Evolutionary conservation across 2,797 vertebrate genomes (phyloP).

Genomic region (Scyliorhinus canicula): DNA sequence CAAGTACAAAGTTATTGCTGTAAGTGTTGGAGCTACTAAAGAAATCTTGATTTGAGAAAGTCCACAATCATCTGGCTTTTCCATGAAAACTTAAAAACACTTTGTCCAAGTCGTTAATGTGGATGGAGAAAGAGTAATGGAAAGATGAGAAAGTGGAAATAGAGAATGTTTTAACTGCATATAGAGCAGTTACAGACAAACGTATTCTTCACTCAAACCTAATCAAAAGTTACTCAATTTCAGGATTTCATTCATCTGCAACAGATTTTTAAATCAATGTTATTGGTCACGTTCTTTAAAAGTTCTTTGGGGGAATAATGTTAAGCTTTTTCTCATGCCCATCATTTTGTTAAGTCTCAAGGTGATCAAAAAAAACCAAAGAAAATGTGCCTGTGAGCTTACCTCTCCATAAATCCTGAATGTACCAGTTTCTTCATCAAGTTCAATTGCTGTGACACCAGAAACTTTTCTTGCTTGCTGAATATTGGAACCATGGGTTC

Average conservation of each 20-base stretch:
- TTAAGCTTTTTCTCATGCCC: not conserved
- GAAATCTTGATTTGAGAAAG: not conserved
- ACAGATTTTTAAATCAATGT: not conserved
- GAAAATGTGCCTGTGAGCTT: conserved; percentile 39
- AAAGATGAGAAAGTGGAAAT: not conserved
- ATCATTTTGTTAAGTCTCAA: not conserved
- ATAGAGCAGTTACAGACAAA: not conserved
- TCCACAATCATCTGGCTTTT: not conserved
- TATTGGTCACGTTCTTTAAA: not conserved
- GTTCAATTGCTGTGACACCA: conserved; percentile 89
- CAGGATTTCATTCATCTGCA: not conserved
- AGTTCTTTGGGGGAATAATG: not conserved
- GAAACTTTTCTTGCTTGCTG: conserved; percentile 93
- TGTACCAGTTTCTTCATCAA: conserved; percentile 89
- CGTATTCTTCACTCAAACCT: not conserved
- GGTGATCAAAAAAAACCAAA: not conserved
- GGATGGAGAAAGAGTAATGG: not conserved
- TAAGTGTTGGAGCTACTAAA: not conserved
- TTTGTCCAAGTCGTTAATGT: not conserved
- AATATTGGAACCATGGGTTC: conserved; percentile 95
- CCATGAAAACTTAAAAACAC: not conserved
- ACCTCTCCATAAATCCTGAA: conserved; percentile 99
- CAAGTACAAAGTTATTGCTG: not conserved
- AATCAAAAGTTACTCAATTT: not conserved
- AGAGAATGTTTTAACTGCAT: not conserved